Evolutionary conservation across 2,888 invertebrate species (phyloP).

Genomic region (Pegoplata infirma): DNA sequence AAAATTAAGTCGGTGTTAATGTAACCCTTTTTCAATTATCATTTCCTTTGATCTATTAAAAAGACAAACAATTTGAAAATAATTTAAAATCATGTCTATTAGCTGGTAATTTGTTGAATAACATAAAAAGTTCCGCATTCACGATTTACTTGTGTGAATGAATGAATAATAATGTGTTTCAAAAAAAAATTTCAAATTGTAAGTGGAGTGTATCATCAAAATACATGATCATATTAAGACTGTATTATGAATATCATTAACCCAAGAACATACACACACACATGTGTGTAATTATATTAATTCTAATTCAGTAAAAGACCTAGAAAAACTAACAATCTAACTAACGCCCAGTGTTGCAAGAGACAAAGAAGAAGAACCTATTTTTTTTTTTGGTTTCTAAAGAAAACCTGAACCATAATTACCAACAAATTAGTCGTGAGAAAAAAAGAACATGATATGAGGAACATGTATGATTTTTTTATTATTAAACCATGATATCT

Average conservation of each 20-base stretch:
- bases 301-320: not conserved
- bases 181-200: not conserved
- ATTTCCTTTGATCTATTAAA: not conserved
- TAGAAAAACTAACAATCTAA: not conserved
- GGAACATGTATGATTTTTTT: constrained; percentile 30
- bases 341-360: constrained; percentile 19
- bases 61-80: not conserved
- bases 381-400: not conserved
- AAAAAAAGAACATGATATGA: constrained; percentile 50
- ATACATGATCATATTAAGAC: too few relatives aligned
- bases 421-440: constrained; percentile 56
- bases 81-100: not conserved
- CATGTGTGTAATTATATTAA: not conserved
- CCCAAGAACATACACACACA: not conserved
- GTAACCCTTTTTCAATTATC: not conserved
- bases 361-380: not conserved
- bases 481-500: constrained; percentile 8
- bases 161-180: not conserved
- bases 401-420: constrained; percentile 35
- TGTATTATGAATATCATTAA: not conserved
- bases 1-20: too few relatives aligned
- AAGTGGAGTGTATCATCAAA: not conserved
- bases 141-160: too few relatives aligned
- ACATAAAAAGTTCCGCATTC: not conserved
- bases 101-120: not conserved